Conservation (phyloP, 2,888 invertebrate species). For the Carterocephalus palaemon region DNA sequence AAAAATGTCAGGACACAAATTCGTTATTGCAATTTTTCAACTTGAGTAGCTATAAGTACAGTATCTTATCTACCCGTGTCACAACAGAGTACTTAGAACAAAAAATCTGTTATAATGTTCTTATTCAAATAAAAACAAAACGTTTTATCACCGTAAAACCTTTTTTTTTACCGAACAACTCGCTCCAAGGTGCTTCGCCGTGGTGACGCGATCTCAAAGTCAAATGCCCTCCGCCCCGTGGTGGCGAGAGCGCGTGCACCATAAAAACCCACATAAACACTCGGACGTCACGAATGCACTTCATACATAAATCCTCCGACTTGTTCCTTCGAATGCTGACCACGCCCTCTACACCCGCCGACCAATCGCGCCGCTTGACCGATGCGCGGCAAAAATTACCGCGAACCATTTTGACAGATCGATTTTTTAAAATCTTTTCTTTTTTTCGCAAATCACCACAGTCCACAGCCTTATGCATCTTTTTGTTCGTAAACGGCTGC, state of each 20-base stretch:
- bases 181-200: conserved; percentile 31
- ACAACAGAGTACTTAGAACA: no score
- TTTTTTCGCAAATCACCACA: conserved; percentile 49
- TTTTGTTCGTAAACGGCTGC: conserved; percentile 59
- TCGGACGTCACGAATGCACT: conserved; percentile 67
- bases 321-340: conserved; percentile 56
- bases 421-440: conserved; percentile 59
- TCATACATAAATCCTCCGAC: conserved; percentile 69
- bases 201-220: conserved; percentile 48
- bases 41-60: no score
- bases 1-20: no score
- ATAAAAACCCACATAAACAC: conserved; percentile 40
- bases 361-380: conserved; percentile 53
- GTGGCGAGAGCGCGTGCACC: conserved; percentile 47
- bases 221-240: conserved; percentile 50
- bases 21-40: no score
- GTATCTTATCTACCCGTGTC: no score
- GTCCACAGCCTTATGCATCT: conserved; percentile 33
- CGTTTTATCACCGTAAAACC: conserved; percentile 10
- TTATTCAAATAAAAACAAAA: conserved; percentile 13
- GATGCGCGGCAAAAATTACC: conserved; percentile 65
- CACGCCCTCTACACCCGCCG: conserved; percentile 54
- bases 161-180: conserved; percentile 8
- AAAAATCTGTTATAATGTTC: no score
- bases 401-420: conserved; percentile 75